Percentiles rank a stretch among this genome's conserved stretches.
These are phyloP conservation scores for Girardinichthys multiradiatus DNA, from an alignment of 2,113 vertebrate genomes.

Conservation along the genomic window DNA sequence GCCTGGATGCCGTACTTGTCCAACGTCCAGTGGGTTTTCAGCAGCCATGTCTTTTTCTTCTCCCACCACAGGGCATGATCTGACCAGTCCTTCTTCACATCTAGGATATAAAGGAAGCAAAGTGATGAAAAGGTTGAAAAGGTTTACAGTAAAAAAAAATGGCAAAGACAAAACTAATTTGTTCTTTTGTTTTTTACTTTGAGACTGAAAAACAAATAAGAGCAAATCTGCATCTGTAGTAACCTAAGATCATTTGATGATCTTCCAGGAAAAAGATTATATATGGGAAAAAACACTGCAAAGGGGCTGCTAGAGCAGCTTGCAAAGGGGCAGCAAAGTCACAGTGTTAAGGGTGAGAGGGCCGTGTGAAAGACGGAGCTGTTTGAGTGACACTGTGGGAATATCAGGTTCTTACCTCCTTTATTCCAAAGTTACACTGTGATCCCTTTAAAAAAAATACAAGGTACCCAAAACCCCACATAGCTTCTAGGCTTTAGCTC, in stretches of 20 bases:
- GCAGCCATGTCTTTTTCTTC: slow-evolving; percentile 97
- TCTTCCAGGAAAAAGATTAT: slow-evolving; percentile 42
- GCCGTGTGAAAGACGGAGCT: slow-evolving; percentile 50
- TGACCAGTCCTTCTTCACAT: slow-evolving; percentile 99
- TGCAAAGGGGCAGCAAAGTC: slow-evolving; percentile 34
- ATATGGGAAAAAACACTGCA: slow-evolving; percentile 12
- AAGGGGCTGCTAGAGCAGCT: slow-evolving; percentile 19
- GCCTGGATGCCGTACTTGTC: slow-evolving; percentile 99
- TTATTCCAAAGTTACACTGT: slow-evolving; percentile 63
- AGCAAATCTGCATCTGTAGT: background rate
- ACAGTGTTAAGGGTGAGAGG: slow-evolving; percentile 43
- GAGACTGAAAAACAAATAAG: background rate
- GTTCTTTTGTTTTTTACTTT: too few relatives aligned
- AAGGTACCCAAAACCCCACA: slow-evolving; percentile 68
- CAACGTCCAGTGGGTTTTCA: slow-evolving; percentile 98
- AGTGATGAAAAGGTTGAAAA: background rate
- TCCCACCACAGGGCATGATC: slow-evolving; percentile 99
- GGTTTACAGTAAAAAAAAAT: background rate
- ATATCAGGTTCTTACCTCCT: slow-evolving; percentile 74
- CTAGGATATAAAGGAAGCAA: slow-evolving; percentile 64
- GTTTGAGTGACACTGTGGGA: slow-evolving; percentile 64
- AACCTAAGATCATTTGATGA: slow-evolving; percentile 48
- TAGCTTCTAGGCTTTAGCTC: slow-evolving; percentile 56
- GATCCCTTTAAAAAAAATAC: slow-evolving; percentile 58
- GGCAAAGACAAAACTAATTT: background rate